These are phyloP conservation scores for Rhagoletis pomonella DNA, from an alignment of 1,140 invertebrate species.

Conservation along the genomic window DNA sequence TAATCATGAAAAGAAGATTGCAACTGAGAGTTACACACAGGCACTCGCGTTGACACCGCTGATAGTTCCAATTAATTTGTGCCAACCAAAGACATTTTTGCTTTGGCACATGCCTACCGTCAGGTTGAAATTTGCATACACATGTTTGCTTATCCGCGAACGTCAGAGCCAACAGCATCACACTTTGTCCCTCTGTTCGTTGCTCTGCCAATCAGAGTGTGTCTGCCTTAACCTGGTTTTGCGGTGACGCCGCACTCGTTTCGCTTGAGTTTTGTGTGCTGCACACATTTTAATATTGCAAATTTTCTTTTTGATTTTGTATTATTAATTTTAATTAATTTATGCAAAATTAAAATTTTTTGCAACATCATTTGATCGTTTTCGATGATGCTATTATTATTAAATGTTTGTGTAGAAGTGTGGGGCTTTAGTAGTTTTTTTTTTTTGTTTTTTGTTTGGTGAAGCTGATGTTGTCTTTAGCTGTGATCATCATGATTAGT, in stretches of 20 bases:
- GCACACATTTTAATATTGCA: background rate
- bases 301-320: background rate
- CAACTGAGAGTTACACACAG: background rate
- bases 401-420: background rate
- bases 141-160: background rate
- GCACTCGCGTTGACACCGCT: background rate
- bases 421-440: background rate
- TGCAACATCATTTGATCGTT: background rate
- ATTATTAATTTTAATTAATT: constrained; percentile 15
- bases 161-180: background rate
- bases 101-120: background rate
- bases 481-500: background rate
- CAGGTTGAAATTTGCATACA: background rate
- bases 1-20: too few species aligned
- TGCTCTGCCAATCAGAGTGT: background rate
- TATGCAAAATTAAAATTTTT: constrained; percentile 19
- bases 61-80: constrained; percentile 26
- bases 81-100: background rate
- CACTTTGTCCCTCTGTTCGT: background rate
- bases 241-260: background rate
- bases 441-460: background rate
- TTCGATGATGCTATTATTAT: background rate
- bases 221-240: constrained; percentile 10
- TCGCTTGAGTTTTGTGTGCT: background rate
- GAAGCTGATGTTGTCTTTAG: background rate